Conservation (phyloP, 2,113 vertebrate species). For the Grammomys surdaster region DNA sequence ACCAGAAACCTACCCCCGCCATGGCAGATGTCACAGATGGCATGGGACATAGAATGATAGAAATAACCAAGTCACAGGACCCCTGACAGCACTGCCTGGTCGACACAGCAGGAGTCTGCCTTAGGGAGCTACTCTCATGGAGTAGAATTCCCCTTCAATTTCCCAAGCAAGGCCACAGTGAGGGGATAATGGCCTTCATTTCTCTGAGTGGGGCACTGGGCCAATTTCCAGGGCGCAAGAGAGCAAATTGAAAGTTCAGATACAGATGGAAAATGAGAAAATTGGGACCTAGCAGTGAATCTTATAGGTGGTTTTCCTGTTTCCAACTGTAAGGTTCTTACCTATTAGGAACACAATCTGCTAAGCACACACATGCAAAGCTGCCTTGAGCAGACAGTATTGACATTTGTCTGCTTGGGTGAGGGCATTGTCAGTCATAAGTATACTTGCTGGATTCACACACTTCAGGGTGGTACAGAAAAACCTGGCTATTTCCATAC, state of each 20-base stretch:
- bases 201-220: neutral
- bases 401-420: neutral
- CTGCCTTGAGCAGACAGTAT: neutral
- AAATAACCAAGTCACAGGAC: neutral
- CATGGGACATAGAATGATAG: neutral
- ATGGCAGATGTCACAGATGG: neutral
- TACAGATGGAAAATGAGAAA: constrained; percentile 49
- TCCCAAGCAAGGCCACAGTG: neutral
- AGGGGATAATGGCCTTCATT: neutral
- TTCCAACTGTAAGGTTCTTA: neutral
- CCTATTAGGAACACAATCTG: neutral
- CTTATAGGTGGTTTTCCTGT: neutral
- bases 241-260: neutral
- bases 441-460: neutral
- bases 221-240: constrained; percentile 36
- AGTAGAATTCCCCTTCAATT: neutral
- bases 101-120: neutral
- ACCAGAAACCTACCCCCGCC: neutral
- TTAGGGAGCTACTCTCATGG: neutral
- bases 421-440: neutral
- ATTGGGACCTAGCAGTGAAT: neutral
- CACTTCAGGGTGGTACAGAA: neutral
- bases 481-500: neutral
- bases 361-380: neutral
- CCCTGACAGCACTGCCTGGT: neutral